phyloP scores from a whole-genome alignment of 2,888 invertebrate species.

The Helleia helle region DNA sequence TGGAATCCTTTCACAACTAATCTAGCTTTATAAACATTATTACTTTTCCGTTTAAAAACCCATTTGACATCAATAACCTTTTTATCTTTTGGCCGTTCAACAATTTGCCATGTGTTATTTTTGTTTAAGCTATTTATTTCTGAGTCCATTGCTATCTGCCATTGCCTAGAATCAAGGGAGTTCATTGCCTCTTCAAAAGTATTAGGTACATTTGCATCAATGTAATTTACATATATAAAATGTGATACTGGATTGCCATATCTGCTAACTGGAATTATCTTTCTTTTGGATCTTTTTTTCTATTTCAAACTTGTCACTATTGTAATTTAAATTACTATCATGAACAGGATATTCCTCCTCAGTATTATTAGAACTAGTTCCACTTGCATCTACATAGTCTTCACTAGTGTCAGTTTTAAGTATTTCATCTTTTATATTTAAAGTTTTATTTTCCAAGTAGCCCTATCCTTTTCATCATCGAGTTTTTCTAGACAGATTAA shows the following conservation, averaged over 20 bases:
- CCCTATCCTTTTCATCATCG: conserved; percentile 13
- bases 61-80: conserved; percentile 29
- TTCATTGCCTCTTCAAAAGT: conserved; percentile 30
- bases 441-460: conserved; percentile 12
- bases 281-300: too few relatives aligned
- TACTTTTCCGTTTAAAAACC: conserved; percentile 27
- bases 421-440: conserved; percentile 11
- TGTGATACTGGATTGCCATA: conserved; percentile 19
- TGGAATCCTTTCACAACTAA: too few relatives aligned
- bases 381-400: too few relatives aligned
- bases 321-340: conserved; percentile 12
- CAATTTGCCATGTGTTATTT: too few relatives aligned
- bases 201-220: conserved; percentile 23
- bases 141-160: too few relatives aligned
- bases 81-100: conserved; percentile 25
- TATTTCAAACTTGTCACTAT: too few relatives aligned
- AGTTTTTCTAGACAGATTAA: conserved; percentile 20
- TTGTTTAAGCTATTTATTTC: too few relatives aligned
- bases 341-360: conserved; percentile 9
- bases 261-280: too few relatives aligned
- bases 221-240: conserved; percentile 26
- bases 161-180: too few relatives aligned
- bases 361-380: conserved; percentile 12
- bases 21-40: too few relatives aligned
- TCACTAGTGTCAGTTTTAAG: conserved; percentile 11